phyloP scores from a whole-genome alignment of 2,888 invertebrate genomes.

The Melanostoma mellinum region DNA sequence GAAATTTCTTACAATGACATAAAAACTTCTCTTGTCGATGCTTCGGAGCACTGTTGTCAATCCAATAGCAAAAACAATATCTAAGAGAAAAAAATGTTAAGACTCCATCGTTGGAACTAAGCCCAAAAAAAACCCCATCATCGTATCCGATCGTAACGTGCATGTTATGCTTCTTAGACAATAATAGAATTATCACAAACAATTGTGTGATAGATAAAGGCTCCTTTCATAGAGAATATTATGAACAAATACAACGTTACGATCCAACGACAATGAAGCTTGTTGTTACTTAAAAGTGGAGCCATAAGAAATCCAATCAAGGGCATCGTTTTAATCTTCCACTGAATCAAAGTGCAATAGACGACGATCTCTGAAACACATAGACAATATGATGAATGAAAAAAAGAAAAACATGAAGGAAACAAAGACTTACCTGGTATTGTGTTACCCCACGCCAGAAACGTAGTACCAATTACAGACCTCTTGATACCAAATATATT shows the following conservation, averaged over 20 bases:
- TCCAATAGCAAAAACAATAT: slow-evolving; percentile 50
- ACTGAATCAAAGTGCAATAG: slow-evolving; percentile 26
- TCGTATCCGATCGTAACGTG: no score
- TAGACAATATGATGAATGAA: neutral
- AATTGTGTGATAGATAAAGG: no score
- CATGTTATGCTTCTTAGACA: no score
- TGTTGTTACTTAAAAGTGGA: slow-evolving; percentile 47
- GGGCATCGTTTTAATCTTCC: slow-evolving; percentile 40
- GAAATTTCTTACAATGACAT: slow-evolving; percentile 15
- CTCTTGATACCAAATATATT: slow-evolving; percentile 46
- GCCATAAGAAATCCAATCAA: slow-evolving; percentile 43
- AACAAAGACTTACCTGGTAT: slow-evolving; percentile 31
- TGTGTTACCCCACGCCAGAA: slow-evolving; percentile 48
- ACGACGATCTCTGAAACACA: slow-evolving; percentile 40
- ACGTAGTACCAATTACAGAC: slow-evolving; percentile 40
- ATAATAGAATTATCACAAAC: no score
- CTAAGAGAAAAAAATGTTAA: slow-evolving; percentile 1
- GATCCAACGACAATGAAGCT: no score
- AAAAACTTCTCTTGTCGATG: neutral
- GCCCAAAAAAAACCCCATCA: no score
- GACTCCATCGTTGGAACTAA: no score
- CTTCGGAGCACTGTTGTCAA: slow-evolving; percentile 40
- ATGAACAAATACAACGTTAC: no score
- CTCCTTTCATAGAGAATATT: no score
- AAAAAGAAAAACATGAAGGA: neutral